Conservation (phyloP, 2,797 vertebrate genomes). For the Sebastes miniatus region DNA sequence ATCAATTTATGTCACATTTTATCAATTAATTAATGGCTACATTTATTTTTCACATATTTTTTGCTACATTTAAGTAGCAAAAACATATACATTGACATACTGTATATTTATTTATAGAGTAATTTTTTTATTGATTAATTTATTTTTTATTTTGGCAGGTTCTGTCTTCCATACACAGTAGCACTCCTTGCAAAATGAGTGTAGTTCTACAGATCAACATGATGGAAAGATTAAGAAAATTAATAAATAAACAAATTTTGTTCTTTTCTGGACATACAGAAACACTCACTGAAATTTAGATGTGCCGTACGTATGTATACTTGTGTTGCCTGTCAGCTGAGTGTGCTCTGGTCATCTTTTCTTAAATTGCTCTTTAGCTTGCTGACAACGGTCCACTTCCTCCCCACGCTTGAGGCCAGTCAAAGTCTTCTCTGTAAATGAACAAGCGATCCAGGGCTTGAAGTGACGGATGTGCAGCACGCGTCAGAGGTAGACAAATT, state of each 20-base stretch:
- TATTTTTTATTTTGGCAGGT: too few relatives aligned
- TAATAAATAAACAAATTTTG: not conserved
- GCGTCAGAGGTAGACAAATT: conserved; percentile 82
- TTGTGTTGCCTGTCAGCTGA: conserved; percentile 20
- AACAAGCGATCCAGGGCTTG: conserved; percentile 69
- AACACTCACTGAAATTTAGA: not conserved
- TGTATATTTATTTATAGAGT: too few relatives aligned
- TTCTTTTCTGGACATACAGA: not conserved
- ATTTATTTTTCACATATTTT: too few relatives aligned
- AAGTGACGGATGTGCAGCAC: conserved; percentile 75
- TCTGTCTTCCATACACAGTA: too few relatives aligned
- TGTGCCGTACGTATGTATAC: not conserved
- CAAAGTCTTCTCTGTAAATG: conserved; percentile 67
- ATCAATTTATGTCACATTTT: too few relatives aligned
- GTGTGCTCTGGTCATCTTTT: conserved; percentile 23
- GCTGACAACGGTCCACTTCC: conserved; percentile 40
- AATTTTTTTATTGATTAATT: too few relatives aligned
- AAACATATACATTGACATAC: too few relatives aligned
- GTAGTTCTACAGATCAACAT: not conserved
- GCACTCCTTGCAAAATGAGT: not conserved
- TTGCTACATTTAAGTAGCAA: too few relatives aligned
- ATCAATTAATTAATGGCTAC: too few relatives aligned
- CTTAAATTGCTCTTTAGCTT: conserved; percentile 49
- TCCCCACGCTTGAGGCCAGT: conserved; percentile 46
- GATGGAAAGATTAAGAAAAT: not conserved